Evolutionary conservation across 2,888 invertebrate species (phyloP), one percentile per base, ranked within the genome.

Genomic region (Dolichomitus sp.): DNA sequence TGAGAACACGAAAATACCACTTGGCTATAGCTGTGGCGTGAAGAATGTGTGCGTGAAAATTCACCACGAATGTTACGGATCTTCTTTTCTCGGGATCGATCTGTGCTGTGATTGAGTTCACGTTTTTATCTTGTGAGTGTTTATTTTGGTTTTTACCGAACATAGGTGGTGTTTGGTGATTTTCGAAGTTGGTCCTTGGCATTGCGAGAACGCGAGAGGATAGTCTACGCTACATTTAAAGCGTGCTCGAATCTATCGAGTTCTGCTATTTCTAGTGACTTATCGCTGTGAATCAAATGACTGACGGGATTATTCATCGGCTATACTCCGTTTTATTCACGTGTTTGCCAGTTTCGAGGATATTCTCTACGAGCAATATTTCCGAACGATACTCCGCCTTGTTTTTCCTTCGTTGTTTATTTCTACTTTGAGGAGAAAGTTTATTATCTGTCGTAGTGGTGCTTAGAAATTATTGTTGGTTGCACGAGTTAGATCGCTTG

Each of bases 101-200:
- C 42, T 52, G 54, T 54, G 40, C 50, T 52, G 23, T 54, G 45
- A 57, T 69, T 37, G 19, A 48, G 48, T 48, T 48, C n/a, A 48
- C 17, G n/a, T 52, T 30, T 50, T 17, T 40, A 27, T 40, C n/a
- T 70, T 54, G 12, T 57, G n/a, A 33, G 19, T 69, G 14, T 33
- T 19, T 45, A 11, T 54, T 61, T 42, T 59, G 14, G 6, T 27
- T 27, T 50, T 50, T 27, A 75, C 42, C 33, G 78, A 78, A 69
- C 63, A 37, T 45, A 50, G 76, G 45, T 23, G 48, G 63, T 70
- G 63, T 14, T 27, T 33, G 42, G 27, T 23, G 65, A 6, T 17
- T n/a, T 5, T 59, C 30, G 14, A 23, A 27, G 65, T 14, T 63
- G 65, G 65, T 65, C 45, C 45, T 42, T 23, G 12, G 23, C 23